phyloP scores from a whole-genome alignment of 2,113 vertebrate species.

The Entelurus aequoreus region DNA sequence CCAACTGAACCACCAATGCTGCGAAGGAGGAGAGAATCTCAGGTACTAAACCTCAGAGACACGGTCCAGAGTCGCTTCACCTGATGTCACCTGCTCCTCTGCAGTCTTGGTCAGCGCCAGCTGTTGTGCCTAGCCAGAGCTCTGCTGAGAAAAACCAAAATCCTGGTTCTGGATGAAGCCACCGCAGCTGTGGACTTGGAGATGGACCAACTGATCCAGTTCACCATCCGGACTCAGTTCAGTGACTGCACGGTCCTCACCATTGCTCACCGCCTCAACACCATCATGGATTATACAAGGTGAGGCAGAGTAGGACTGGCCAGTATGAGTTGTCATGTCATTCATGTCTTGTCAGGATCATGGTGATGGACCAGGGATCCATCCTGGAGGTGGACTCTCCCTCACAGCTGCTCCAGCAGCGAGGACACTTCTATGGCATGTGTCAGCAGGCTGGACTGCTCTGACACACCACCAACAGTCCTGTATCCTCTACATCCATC shows the following conservation, averaged over 20 bases:
- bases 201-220: conserved; percentile 91
- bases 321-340: neutral
- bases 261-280: conserved; percentile 91
- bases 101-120: conserved; percentile 91
- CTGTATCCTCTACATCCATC: no score
- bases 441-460: conserved; percentile 86
- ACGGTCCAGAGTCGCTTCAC: no score
- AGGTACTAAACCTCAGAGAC: conserved; percentile 67
- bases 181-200: conserved; percentile 94
- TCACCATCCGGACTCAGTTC: conserved; percentile 88
- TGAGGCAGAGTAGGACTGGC: conserved; percentile 29
- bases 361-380: conserved; percentile 87
- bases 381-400: conserved; percentile 82
- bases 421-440: conserved; percentile 87
- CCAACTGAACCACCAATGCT: conserved; percentile 84
- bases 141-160: conserved; percentile 89
- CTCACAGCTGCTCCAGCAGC: conserved; percentile 74
- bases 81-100: no score
- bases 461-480: conserved; percentile 45
- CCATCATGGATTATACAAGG: conserved; percentile 94
- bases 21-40: conserved; percentile 93
- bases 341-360: conserved; percentile 66
- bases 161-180: conserved; percentile 92
- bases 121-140: conserved; percentile 92
- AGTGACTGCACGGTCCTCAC: conserved; percentile 89